Conservation (phyloP, 2,113 vertebrate genomes). For the Genyomyrus donnyi region DNA sequence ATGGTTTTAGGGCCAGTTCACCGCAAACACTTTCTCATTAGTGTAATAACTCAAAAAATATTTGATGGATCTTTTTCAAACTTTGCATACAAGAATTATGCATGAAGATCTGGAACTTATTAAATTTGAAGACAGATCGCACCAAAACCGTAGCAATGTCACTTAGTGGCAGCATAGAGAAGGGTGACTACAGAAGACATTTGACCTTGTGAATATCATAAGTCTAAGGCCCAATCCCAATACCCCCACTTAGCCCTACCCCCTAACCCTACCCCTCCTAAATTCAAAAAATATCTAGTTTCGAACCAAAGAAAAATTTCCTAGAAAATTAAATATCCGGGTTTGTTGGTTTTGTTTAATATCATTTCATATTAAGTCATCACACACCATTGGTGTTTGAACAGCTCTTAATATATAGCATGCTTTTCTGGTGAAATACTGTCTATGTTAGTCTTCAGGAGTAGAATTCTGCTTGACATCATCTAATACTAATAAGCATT, state of each 20-base stretch:
- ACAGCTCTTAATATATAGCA: background rate
- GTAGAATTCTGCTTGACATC: background rate
- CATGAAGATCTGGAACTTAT: background rate
- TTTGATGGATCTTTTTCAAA: background rate
- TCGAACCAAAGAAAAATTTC: background rate
- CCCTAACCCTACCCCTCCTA: no score
- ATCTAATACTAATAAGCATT: background rate
- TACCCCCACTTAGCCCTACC: no score
- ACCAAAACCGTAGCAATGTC: background rate
- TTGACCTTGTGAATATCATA: background rate
- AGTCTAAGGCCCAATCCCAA: no score
- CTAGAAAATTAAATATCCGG: background rate
- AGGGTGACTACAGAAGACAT: background rate
- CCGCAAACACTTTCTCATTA: background rate
- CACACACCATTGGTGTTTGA: background rate
- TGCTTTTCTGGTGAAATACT: background rate
- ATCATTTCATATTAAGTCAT: background rate
- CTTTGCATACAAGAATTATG: background rate
- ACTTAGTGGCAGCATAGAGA: background rate
- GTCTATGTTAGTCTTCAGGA: background rate
- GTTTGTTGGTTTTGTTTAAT: background rate
- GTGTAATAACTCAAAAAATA: background rate
- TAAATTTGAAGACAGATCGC: background rate
- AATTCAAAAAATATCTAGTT: background rate
- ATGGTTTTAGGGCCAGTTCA: background rate